Evolutionary conservation across 2,888 invertebrate species (phyloP), one percentile per base, ranked within the genome.

Genomic region (Drymonia ruficornis): DNA sequence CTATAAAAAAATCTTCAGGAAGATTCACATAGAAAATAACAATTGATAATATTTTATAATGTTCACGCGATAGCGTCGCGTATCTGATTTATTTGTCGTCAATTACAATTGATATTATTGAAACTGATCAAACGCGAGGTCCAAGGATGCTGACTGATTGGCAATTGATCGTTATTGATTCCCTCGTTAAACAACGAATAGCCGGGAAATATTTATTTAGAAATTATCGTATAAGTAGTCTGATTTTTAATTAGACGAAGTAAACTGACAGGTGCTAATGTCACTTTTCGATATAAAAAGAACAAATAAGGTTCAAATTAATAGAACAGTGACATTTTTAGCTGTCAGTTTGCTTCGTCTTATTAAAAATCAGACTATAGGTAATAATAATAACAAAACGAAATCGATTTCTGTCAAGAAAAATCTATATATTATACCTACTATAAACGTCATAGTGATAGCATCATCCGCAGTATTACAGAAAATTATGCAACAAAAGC

Each of bases 121-220:
- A 16, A 54, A 57, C 61, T 52, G 59, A 59, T 55, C 49, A 31
- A 61, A 64, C 55, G 13, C 40, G 42, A 59, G 61, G 59, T 65
- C 65, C 70, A 74, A 77, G 75, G 72, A 60, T 64, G 28, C 57
- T 55, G 44, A 62, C 47, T 65, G 59, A 52, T 59, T 58, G 58
- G 59, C 62, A 57, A 56, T 59, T 55, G 59, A 59, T 60, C 55
- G 19, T 38, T 55, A 63, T 65, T 67, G 63, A 71, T 78, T 74
- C 68, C 67, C 63, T 64, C 61, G 64, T 76, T 78, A 58, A 58
- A 48, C 53, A 52, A 49, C 38, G 16, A 45, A 45, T 54, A 42
- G 13, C 13, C 36, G 13, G 36, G n/a, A 36, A 13, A 36, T 13
- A 56, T 45, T 57, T 61, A 53, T 60, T 56, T 47, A 54, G 18